Conservation (phyloP, 2,113 vertebrate genomes). For the Pyxicephalus adspersus region DNA sequence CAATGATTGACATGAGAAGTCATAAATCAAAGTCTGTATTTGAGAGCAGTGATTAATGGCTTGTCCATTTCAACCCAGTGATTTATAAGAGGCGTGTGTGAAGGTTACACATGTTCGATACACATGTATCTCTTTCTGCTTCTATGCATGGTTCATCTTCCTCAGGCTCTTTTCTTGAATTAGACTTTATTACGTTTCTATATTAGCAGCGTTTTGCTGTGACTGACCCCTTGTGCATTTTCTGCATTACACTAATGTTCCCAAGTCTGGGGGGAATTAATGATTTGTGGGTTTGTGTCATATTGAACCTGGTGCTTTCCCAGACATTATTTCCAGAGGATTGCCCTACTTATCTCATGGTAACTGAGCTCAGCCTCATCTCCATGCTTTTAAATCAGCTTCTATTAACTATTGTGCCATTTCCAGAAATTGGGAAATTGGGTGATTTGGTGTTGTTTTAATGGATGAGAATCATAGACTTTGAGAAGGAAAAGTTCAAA, state of each 20-base stretch:
- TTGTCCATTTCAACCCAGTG: constrained; percentile 53
- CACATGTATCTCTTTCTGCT: constrained; percentile 56
- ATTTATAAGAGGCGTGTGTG: constrained; percentile 57
- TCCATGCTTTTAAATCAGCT: constrained; percentile 39
- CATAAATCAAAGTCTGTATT: constrained; percentile 57
- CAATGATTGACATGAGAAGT: constrained; percentile 57
- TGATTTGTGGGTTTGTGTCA: constrained; percentile 57
- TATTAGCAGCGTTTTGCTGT: constrained; percentile 53
- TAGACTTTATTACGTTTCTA: constrained; percentile 55
- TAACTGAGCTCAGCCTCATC: constrained; percentile 13
- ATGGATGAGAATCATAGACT: constrained; percentile 1
- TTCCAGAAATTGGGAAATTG: constrained; percentile 31
- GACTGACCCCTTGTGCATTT: constrained; percentile 55
- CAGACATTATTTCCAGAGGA: constrained; percentile 47
- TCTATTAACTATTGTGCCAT: constrained; percentile 39
- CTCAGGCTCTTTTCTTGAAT: constrained; percentile 57
- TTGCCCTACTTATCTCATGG: constrained; percentile 47
- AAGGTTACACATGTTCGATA: constrained; percentile 58
- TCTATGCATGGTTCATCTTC: constrained; percentile 53
- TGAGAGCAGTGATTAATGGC: constrained; percentile 58
- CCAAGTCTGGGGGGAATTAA: constrained; percentile 53
- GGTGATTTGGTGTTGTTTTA: constrained; percentile 30
- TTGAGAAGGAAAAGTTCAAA: not conserved
- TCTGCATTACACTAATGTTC: constrained; percentile 54
- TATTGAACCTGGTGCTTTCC: constrained; percentile 45